Evolutionary conservation across 1,140 invertebrate genomes (phyloP).

Genomic region (Macrocentrus cingulum): DNA sequence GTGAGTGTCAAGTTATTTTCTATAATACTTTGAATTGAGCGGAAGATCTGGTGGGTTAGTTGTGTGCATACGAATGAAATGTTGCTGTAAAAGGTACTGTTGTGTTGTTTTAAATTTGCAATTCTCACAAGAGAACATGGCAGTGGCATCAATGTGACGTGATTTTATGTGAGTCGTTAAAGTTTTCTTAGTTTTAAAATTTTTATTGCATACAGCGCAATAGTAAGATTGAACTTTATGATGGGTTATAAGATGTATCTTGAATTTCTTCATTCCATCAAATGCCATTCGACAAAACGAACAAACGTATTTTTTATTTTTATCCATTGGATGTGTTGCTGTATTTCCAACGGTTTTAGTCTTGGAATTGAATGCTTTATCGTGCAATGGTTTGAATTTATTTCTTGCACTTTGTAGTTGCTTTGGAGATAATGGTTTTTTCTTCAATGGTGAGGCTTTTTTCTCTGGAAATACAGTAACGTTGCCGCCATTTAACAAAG

Average conservation of each 20-base stretch:
- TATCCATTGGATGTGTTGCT: too few relatives aligned
- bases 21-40: too few relatives aligned
- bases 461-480: too few relatives aligned
- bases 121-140: neutral
- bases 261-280: too few relatives aligned
- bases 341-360: conserved; percentile 40
- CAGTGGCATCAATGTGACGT: conserved; percentile 62
- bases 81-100: neutral
- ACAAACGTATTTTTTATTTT: too few relatives aligned
- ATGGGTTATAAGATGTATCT: too few relatives aligned
- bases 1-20: too few relatives aligned
- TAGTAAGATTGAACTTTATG: conserved; percentile 2
- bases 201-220: conserved; percentile 43
- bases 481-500: too few relatives aligned
- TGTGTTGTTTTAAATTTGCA: neutral
- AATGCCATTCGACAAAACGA: too few relatives aligned
- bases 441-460: too few relatives aligned
- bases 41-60: neutral
- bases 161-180: conserved; percentile 56
- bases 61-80: neutral
- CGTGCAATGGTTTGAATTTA: conserved; percentile 35
- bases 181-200: conserved; percentile 43
- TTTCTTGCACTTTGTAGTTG: too few relatives aligned
- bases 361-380: conserved; percentile 27
- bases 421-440: too few relatives aligned